Evolutionary conservation across 2,797 vertebrate genomes (phyloP).

Genomic region (Craterocephalus amniculus): DNA sequence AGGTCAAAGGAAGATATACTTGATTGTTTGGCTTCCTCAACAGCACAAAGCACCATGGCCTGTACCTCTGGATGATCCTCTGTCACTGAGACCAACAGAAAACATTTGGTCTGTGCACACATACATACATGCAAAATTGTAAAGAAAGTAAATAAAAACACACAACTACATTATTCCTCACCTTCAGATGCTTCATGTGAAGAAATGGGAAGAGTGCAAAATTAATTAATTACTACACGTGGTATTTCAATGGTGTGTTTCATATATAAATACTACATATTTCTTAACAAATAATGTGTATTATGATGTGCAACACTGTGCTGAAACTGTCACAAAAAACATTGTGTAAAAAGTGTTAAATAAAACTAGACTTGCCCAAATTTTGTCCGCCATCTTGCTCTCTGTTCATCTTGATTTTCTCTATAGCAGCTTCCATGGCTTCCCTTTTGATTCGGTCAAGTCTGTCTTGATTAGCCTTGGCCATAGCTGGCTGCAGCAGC

Average conservation of each 20-base stretch:
- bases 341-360: background rate
- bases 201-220: background rate
- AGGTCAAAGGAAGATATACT: constrained; percentile 67
- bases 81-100: constrained; percentile 71
- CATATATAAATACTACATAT: background rate
- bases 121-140: background rate
- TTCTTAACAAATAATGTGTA: background rate
- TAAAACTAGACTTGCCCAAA: constrained; percentile 51
- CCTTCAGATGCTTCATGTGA: constrained; percentile 13
- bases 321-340: background rate
- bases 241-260: background rate
- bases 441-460: constrained; percentile 74
- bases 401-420: constrained; percentile 75
- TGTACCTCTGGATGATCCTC: constrained; percentile 87
- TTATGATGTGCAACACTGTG: background rate
- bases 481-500: constrained; percentile 70
- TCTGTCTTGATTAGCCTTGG: constrained; percentile 70
- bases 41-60: constrained; percentile 75
- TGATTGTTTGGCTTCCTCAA: constrained; percentile 69
- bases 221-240: background rate
- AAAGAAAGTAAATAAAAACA: background rate
- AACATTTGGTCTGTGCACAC: constrained; percentile 10
- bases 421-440: constrained; percentile 76
- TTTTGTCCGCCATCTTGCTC: constrained; percentile 45
- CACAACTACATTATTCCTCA: constrained; percentile 18